Base-by-base conservation (phyloP, 1,140 invertebrate species). In the Ceratina calcarata region DNA sequence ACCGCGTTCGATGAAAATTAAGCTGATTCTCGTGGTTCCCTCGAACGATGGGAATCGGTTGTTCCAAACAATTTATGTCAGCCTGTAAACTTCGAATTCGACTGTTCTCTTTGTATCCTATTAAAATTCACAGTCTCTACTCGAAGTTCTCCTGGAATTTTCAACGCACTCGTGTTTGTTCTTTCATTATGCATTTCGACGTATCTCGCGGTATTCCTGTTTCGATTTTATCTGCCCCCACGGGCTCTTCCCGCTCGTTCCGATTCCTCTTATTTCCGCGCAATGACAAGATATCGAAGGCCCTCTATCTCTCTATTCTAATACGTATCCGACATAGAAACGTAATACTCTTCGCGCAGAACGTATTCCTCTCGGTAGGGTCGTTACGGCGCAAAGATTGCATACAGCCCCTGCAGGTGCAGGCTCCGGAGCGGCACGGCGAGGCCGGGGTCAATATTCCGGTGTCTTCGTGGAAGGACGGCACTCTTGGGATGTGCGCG, bases 141-240 rank as follows among this genome's bases (percentile, higher is more conserved):
- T 1, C 27, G 27, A 32, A 32, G 27, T 32, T 32, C 27, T 32
- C 82, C 83, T 77, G 65, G 84, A 89, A 88, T 79, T 77, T 87
- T 87, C 86, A 84, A 89, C 88, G 86, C 2, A 10, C 82, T 81
- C 78, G 65, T 77, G 55, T 69, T 80, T 73, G 81, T 53, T 57
- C 10, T 37, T 73, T 83, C 69, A 78, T 67, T 73, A 76, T 88
- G 73, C 81, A 24, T 57, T 3, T 37, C 76, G 81, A 64, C 78
- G 66, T 70, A 76, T 88, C 76, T 83, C 67, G 27, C 10, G n/a
- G 73, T 83, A 57, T 57, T 18, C 55, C 55, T n/a, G n/a, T 57
- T 53, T 15, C 20, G 27, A 60, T 64, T 77, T 69, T 80, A 61
- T 80, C 20, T 53, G 57, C 57, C 73, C 72, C 83, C 67, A 62